These are phyloP conservation scores for Tamias sibiricus DNA, from an alignment of 2,113 vertebrate genomes.

Conservation along the genomic window DNA sequence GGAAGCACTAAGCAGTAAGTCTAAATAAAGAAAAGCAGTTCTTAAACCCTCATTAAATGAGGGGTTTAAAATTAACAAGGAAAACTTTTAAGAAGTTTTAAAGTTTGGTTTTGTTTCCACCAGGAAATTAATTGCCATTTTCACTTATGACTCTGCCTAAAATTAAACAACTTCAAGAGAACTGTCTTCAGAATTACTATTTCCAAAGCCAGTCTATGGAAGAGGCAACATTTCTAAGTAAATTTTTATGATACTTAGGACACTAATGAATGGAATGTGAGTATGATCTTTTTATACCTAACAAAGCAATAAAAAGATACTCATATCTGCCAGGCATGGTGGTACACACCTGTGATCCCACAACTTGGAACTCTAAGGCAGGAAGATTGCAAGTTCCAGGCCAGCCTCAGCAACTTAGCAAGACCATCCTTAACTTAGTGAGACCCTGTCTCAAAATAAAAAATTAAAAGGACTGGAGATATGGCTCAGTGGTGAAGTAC, in stretches of 20 bases:
- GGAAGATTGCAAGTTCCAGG: no score
- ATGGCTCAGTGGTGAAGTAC: no score
- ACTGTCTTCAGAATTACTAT: slow-evolving; percentile 30
- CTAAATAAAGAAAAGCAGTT: slow-evolving; percentile 6
- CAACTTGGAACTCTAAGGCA: no score
- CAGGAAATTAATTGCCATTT: slow-evolving; percentile 20
- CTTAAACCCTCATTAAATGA: slow-evolving; percentile 34
- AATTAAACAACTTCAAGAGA: slow-evolving; percentile 23
- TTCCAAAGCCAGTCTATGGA: not conserved
- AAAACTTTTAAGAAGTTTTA: not conserved
- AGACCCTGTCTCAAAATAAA: no score
- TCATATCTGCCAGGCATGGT: not conserved
- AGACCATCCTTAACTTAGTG: no score
- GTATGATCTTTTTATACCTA: not conserved
- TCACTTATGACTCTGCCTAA: not conserved
- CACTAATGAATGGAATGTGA: not conserved
- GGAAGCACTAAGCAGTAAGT: not conserved
- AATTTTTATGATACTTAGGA: slow-evolving; percentile 18
- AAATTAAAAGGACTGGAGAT: no score
- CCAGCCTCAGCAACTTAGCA: no score
- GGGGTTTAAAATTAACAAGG: not conserved
- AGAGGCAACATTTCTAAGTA: not conserved
- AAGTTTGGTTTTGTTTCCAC: slow-evolving; percentile 40
- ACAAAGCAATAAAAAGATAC: not conserved
- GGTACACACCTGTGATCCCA: no score